Evolutionary conservation across 1,140 invertebrate genomes (phyloP), one percentile per base, ranked within the genome.

Genomic region (Cyclina sinensis): DNA sequence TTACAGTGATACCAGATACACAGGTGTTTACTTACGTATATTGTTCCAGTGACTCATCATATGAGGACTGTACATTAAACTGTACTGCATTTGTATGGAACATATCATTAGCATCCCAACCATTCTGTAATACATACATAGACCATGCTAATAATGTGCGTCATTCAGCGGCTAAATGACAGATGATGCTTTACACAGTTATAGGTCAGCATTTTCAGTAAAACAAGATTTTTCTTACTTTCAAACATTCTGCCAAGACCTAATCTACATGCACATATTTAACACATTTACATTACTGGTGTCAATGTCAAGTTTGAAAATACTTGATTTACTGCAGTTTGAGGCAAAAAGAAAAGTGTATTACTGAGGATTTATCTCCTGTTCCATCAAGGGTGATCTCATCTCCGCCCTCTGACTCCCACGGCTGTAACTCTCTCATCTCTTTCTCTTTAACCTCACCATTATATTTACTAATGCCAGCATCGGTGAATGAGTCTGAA

Each of bases 101-200:
- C 98, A 99, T 99, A 89, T 99, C 98, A 94, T 98, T 97, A 0
- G 97, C 97, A 96, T 98, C 98, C 98, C 98, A 99, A 85, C 98
- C 98, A 96, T 99, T 99, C 96, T 97, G 92, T 32, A 95, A 93
- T 82, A 30, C 80, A 86, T 80, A 91, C 80, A 65, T 30, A 65
- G 1, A 57, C 51, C 7, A 43, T 4, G 43, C 14, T n/a, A n/a
- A n/a, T n/a, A n/a, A n/a, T n/a, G n/a, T n/a, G n/a, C n/a, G n/a
- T n/a, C n/a, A n/a, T n/a, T n/a, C n/a, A n/a, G n/a, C n/a, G n/a
- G n/a, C n/a, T n/a, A n/a, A n/a, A n/a, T n/a, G n/a, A n/a, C n/a
- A n/a, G n/a, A n/a, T n/a, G n/a, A n/a, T n/a, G n/a, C n/a, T n/a
- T n/a, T n/a, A n/a, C n/a, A n/a, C n/a, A n/a, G n/a, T n/a, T n/a